A percentile compares a stretch with the other conserved stretches of the same genome.
Conservation (phyloP, 2,888 invertebrate species). For the Dryomyza anilis region DNA sequence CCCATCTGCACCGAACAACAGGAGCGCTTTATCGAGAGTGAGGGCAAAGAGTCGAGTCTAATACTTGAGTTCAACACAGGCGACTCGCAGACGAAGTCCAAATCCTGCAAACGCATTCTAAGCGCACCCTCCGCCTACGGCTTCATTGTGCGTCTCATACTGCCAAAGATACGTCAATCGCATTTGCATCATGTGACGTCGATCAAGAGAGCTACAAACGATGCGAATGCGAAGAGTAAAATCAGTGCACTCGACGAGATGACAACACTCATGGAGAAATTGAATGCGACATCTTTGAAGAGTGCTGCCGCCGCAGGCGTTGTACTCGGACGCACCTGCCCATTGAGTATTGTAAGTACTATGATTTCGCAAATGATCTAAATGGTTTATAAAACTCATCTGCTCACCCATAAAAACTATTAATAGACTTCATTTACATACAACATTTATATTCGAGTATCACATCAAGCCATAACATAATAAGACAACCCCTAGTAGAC, state of each 20-base stretch:
- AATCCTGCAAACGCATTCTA: constrained; percentile 54
- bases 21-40: constrained; percentile 57
- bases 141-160: constrained; percentile 57
- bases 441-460: no score
- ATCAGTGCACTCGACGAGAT: constrained; percentile 34
- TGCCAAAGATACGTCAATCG: constrained; percentile 49
- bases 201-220: constrained; percentile 29
- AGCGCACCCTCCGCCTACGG: constrained; percentile 57
- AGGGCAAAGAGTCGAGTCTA: constrained; percentile 59
- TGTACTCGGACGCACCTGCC: constrained; percentile 53
- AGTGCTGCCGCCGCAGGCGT: no score
- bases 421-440: no score
- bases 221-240: neutral
- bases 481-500: neutral
- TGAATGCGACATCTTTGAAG: constrained; percentile 38
- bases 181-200: constrained; percentile 37
- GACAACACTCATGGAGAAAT: constrained; percentile 38
- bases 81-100: constrained; percentile 41
- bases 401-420: no score
- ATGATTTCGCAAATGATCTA: no score
- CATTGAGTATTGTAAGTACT: constrained; percentile 59
- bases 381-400: no score
- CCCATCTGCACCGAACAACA: constrained; percentile 55
- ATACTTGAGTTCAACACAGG: constrained; percentile 57
- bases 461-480: neutral